Evolutionary conservation across 2,113 vertebrate species (phyloP).

Genomic region (Xiphias gladius): DNA sequence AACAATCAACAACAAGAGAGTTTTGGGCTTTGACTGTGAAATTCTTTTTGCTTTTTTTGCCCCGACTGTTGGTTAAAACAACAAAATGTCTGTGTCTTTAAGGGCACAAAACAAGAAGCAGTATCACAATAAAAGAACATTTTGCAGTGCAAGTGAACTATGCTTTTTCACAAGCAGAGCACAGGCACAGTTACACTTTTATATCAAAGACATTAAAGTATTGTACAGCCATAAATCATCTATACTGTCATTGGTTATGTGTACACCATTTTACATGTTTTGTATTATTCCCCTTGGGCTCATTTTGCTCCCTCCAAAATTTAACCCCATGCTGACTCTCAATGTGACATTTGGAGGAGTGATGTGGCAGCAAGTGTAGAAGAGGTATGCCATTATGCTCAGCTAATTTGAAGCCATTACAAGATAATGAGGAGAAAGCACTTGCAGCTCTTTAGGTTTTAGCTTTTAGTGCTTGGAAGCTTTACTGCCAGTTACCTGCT

Average conservation of each 20-base stretch:
- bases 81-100: slow-evolving; percentile 11
- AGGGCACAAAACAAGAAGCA: not conserved
- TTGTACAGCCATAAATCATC: slow-evolving; percentile 31
- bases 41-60: not conserved
- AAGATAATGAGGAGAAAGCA: slow-evolving; percentile 74
- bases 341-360: slow-evolving; percentile 62
- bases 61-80: slow-evolving; percentile 17
- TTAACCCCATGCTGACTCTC: slow-evolving; percentile 57
- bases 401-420: slow-evolving; percentile 77
- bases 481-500: slow-evolving; percentile 70
- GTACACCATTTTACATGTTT: slow-evolving; percentile 47
- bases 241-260: slow-evolving; percentile 2
- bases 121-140: slow-evolving; percentile 7
- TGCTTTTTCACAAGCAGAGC: not conserved
- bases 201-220: slow-evolving; percentile 17
- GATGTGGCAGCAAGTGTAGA: slow-evolving; percentile 52
- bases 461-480: slow-evolving; percentile 64
- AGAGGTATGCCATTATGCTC: slow-evolving; percentile 62
- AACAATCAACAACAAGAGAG: slow-evolving; percentile 21
- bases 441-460: slow-evolving; percentile 65
- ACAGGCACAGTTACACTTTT: not conserved
- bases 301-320: slow-evolving; percentile 34
- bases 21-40: slow-evolving; percentile 15
- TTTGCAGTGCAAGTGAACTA: not conserved
- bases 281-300: slow-evolving; percentile 16